phyloP scores from a whole-genome alignment of 1,140 invertebrate genomes.

The Archivesica marissinica region DNA sequence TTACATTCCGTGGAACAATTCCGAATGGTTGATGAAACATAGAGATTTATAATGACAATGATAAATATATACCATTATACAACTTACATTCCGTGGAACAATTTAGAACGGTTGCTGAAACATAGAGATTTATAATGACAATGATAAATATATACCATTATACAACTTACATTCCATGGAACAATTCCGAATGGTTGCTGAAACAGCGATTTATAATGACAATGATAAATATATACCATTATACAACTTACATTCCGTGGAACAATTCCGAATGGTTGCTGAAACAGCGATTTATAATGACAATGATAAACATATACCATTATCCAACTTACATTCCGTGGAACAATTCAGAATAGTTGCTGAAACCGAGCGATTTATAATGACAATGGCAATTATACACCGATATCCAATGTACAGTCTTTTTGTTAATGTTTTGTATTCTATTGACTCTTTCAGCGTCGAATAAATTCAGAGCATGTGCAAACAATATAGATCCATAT shows the following conservation, averaged over 20 bases:
- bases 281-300: too few species aligned
- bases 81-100: conserved; percentile 58
- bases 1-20: conserved; percentile 58
- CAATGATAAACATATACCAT: too few species aligned
- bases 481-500: too few species aligned
- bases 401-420: conserved; percentile 62
- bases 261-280: conserved; percentile 39
- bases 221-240: too few species aligned
- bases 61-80: conserved; percentile 61
- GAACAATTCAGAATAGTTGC: conserved; percentile 38
- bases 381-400: too few species aligned
- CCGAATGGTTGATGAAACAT: conserved; percentile 1
- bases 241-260: conserved; percentile 57
- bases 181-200: conserved; percentile 36
- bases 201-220: too few species aligned
- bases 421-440: too few species aligned
- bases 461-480: too few species aligned
- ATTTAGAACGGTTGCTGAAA: conserved; percentile 33
- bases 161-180: conserved; percentile 58
- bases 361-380: too few species aligned
- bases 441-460: too few species aligned
- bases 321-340: conserved; percentile 59
- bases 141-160: conserved; percentile 60
- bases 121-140: too few species aligned
- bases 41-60: too few species aligned